Evolutionary conservation across 2,797 vertebrate genomes (phyloP).

Genomic region (Chloroceryle inda): DNA sequence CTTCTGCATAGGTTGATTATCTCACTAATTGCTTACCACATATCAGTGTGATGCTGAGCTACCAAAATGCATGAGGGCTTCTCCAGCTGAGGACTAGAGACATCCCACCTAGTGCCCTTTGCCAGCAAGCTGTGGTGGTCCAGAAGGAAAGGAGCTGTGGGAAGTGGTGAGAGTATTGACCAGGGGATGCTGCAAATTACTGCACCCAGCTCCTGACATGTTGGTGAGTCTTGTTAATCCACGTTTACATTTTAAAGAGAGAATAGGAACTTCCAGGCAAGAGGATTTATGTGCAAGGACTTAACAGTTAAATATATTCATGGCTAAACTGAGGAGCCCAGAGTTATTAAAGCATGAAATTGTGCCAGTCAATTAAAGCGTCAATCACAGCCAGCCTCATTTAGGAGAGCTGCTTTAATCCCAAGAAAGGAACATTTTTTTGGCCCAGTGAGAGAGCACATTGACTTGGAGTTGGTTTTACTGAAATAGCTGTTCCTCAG

Average conservation of each 20-base stretch:
- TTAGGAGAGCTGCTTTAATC: constrained; percentile 62
- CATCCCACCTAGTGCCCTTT: neutral
- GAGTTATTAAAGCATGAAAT: constrained; percentile 73
- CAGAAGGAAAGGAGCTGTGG: neutral
- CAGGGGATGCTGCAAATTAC: neutral
- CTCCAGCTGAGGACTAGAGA: neutral
- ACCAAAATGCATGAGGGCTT: neutral
- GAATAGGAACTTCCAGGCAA: neutral
- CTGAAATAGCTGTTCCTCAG: neutral
- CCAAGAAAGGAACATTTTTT: neutral
- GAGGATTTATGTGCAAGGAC: constrained; percentile 15
- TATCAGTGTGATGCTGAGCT: neutral
- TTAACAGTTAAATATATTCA: constrained; percentile 64
- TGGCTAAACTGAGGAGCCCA: constrained; percentile 48
- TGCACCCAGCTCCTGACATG: accelerated
- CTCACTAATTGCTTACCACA: neutral
- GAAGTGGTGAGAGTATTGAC: accelerated
- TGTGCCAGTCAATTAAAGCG: constrained; percentile 68
- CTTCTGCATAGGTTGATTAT: neutral
- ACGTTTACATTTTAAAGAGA: neutral
- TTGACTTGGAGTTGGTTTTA: neutral
- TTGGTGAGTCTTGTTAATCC: neutral
- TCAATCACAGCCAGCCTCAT: constrained; percentile 48
- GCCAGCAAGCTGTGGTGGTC: neutral
- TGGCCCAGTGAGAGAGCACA: neutral